Conservation (phyloP, 2,888 invertebrate species). For the Copidosoma aretas region DNA sequence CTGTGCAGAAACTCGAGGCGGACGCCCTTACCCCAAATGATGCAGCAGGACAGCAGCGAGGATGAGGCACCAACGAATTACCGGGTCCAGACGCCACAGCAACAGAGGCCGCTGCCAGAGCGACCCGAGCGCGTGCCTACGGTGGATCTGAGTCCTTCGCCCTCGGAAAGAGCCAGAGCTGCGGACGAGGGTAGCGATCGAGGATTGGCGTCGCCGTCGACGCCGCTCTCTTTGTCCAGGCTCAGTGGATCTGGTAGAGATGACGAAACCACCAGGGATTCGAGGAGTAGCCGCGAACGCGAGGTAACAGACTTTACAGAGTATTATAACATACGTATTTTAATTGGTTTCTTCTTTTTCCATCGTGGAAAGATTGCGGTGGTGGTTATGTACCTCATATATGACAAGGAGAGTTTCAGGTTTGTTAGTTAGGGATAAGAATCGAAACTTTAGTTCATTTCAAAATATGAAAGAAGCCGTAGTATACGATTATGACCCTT, state of each 20-base stretch:
- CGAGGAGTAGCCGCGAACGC: slow-evolving; percentile 56
- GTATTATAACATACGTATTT: too few species aligned
- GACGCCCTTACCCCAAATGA: slow-evolving; percentile 64
- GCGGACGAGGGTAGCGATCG: slow-evolving; percentile 57
- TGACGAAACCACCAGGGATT: slow-evolving; percentile 53
- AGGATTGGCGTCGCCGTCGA: slow-evolving; percentile 55
- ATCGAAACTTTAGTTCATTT: too few species aligned
- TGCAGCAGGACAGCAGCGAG: slow-evolving; percentile 63
- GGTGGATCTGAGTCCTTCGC: slow-evolving; percentile 60
- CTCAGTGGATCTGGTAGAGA: slow-evolving; percentile 56
- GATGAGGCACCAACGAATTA: slow-evolving; percentile 59
- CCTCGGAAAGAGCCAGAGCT: slow-evolving; percentile 54
- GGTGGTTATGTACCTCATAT: background rate
- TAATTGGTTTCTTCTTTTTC: too few species aligned
- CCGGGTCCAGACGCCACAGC: slow-evolving; percentile 34
- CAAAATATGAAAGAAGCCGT: too few species aligned
- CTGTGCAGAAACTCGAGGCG: slow-evolving; percentile 70
- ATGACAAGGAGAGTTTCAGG: too few species aligned
- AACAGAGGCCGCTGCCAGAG: slow-evolving; percentile 45
- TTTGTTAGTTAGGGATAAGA: too few species aligned
- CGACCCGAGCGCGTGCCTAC: slow-evolving; percentile 60
- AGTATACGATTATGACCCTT: too few species aligned
- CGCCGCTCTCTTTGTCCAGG: slow-evolving; percentile 53
- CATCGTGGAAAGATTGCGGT: background rate
- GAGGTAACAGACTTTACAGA: slow-evolving; percentile 45